Percentiles rank a stretch among this genome's conserved stretches.
These are phyloP conservation scores for Catocala fraxini DNA, from an alignment of 2,888 invertebrate species.

Conservation along the genomic window DNA sequence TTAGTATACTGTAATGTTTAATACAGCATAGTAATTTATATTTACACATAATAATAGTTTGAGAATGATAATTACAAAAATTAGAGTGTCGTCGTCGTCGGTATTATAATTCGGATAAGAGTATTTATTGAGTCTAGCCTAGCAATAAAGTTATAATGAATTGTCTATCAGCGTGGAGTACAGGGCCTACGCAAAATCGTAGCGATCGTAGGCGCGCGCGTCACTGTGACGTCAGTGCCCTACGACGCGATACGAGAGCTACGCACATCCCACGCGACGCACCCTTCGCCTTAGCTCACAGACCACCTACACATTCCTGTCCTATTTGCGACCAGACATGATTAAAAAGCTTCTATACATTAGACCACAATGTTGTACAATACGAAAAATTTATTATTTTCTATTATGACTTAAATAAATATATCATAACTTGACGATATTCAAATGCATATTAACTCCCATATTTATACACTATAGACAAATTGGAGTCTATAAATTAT, in stretches of 20 bases:
- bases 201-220: constrained; percentile 61
- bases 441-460: neutral
- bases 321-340: constrained; percentile 6
- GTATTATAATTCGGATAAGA: neutral
- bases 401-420: neutral
- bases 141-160: constrained; percentile 5
- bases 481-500: constrained; percentile 2
- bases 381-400: neutral
- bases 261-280: constrained; percentile 48
- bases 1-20: neutral
- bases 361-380: neutral
- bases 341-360: neutral
- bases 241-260: constrained; percentile 62
- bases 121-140: constrained; percentile 1
- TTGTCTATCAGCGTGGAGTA: constrained; percentile 10
- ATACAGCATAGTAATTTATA: neutral
- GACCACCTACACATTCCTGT: constrained; percentile 32
- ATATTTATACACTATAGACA: neutral
- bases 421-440: neutral
- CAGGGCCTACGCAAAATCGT: constrained; percentile 57
- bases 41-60: neutral
- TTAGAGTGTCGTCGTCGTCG: neutral
- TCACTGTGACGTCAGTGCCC: constrained; percentile 67
- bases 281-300: constrained; percentile 24
- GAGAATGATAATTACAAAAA: neutral